Evolutionary conservation across 2,113 vertebrate species (phyloP).

Genomic region (cattle (Bos taurus)): ARS-UCD2.0 NC_037346.1:55661001-55661500

Average conservation of each 20-base stretch:
- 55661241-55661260: neutral
- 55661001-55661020: neutral
- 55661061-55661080: neutral
- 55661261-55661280: conserved; percentile 91
- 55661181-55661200: neutral
- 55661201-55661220: neutral
- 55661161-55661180: neutral
- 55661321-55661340: conserved; percentile 86
- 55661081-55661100: neutral
- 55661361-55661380: neutral
- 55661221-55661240: neutral
- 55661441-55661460: neutral
- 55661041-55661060: neutral
- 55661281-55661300: conserved; percentile 83
- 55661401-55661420: neutral
- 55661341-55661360: conserved; percentile 83
- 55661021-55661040: neutral
- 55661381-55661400: neutral
- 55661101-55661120: neutral
- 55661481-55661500: neutral
- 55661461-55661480: neutral
- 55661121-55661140: neutral
- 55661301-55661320: conserved; percentile 86
- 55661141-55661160: neutral
- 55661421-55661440: neutral